Evolutionary conservation across 2,888 invertebrate genomes (phyloP), one percentile per base, ranked within the genome.

Genomic region (Galerucella calmariensis): DNA sequence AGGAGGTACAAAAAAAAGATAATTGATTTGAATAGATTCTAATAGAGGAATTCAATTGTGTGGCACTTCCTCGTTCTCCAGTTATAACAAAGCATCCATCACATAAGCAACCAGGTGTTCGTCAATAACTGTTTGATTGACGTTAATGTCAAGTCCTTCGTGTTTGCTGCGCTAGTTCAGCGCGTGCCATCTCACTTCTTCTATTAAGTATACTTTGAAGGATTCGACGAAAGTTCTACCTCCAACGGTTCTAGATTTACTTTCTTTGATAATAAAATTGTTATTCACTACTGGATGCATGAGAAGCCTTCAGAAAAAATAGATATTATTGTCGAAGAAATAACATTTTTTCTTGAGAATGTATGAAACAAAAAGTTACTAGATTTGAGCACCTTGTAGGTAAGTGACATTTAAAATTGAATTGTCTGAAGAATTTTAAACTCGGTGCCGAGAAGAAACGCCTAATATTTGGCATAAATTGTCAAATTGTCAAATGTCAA

Each of bases 101-200:
- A 77, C 58, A 72, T 67, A 35, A n/a, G 14, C 41, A 75, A 67
- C 75, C 77, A 75, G 77, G 77, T 77, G 77, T 73, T 73, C 67
- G 72, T 73, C 63, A 68, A 67, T 72, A 74, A 56, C 67, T 48
- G 56, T 67, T 78, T 80, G 80, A 80, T 79, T 78, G 80, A 79
- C 80, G 79, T 77, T 75, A 78, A 78, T 78, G 80, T 80, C 79
- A 76, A 72, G 75, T 77, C 69, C 79, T 74, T 80, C 80, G 78
- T 75, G 79, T 80, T 80, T 77, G 77, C 79, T 79, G 76, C 77
- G 74, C 66, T 74, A 71, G 74, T 73, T 75, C 66, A 75, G 77
- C 77, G 74, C 77, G 77, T 77, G 77, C 75, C 77, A 67, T 46
- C 63, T 65, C 16, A 44, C 72, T 61, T 61, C 75, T 69, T 67